A percentile compares a stretch with the other conserved stretches of the same genome.
phyloP scores from a whole-genome alignment of 2,113 vertebrate species.

The Hucho hucho region DNA sequence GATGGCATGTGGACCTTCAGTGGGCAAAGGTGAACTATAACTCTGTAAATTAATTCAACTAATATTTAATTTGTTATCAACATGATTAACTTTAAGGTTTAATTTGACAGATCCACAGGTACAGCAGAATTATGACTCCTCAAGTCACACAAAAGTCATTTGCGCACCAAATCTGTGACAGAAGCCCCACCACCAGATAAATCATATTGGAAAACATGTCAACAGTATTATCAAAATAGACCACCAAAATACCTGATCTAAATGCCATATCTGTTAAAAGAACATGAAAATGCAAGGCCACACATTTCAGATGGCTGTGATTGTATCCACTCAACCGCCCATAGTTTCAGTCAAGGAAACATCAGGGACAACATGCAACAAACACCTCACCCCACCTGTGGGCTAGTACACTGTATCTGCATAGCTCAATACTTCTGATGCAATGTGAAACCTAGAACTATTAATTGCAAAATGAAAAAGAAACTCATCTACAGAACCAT shows the following conservation, averaged over 20 bases:
- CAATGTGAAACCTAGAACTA: conserved; percentile 69
- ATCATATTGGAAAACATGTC: conserved; percentile 69
- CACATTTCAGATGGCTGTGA: conserved; percentile 39
- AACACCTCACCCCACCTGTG: too few relatives aligned
- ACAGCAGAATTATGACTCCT: conserved; percentile 14
- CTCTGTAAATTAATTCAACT: too few relatives aligned
- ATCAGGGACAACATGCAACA: not conserved
- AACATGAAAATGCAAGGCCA: conserved; percentile 48
- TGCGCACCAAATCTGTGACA: conserved; percentile 60
- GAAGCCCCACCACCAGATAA: conserved; percentile 59
- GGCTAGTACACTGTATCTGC: too few relatives aligned
- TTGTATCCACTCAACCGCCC: not conserved
- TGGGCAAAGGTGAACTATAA: too few relatives aligned
- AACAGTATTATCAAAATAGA: conserved; percentile 68
- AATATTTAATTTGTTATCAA: too few relatives aligned
- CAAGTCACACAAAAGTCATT: conserved; percentile 60
- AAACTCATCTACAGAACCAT: conserved; percentile 66
- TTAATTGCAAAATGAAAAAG: conserved; percentile 64
- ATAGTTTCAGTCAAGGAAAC: not conserved
- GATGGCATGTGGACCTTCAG: too few relatives aligned
- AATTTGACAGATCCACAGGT: not conserved
- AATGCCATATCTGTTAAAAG: conserved; percentile 57
- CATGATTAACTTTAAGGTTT: too few relatives aligned
- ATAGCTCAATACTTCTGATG: not conserved
- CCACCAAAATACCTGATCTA: conserved; percentile 57